phyloP scores from a whole-genome alignment of 2,888 invertebrate species.

The Acheta domesticus region DNA sequence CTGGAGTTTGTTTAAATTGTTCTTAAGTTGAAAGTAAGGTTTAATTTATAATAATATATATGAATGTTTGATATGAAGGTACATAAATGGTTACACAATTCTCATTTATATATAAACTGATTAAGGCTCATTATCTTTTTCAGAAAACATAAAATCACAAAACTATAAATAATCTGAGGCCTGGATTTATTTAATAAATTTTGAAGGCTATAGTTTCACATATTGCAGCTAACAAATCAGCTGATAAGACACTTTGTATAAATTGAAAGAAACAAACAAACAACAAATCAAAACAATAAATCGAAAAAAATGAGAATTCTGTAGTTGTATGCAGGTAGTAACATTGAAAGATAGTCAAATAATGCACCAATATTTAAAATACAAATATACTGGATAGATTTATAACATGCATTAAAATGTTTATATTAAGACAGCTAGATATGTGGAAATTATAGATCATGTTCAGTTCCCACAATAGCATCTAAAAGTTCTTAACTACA shows the following conservation, averaged over 20 bases:
- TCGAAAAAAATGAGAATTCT: neutral
- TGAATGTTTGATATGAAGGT: neutral
- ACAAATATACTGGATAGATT: neutral
- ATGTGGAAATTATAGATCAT: neutral
- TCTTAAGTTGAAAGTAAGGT: neutral
- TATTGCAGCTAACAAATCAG: no score
- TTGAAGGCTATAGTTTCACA: neutral
- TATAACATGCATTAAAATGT: neutral
- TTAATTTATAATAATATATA: neutral
- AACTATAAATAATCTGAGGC: neutral
- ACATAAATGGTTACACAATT: slow-evolving; percentile 18
- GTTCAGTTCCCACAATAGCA: neutral
- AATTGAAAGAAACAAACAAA: neutral
- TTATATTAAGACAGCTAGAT: slow-evolving; percentile 6
- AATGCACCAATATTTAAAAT: slow-evolving; percentile 5
- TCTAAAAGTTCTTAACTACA: neutral
- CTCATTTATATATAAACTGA: neutral
- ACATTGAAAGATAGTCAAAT: neutral
- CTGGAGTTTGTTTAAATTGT: neutral
- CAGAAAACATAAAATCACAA: neutral
- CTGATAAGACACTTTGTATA: neutral
- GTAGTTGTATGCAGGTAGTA: neutral
- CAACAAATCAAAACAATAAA: neutral
- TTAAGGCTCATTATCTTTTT: neutral
- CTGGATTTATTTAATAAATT: neutral